Percentiles rank a stretch among this genome's conserved stretches.
phyloP scores from a whole-genome alignment of 2,797 vertebrate genomes.

The Capromys pilorides region DNA sequence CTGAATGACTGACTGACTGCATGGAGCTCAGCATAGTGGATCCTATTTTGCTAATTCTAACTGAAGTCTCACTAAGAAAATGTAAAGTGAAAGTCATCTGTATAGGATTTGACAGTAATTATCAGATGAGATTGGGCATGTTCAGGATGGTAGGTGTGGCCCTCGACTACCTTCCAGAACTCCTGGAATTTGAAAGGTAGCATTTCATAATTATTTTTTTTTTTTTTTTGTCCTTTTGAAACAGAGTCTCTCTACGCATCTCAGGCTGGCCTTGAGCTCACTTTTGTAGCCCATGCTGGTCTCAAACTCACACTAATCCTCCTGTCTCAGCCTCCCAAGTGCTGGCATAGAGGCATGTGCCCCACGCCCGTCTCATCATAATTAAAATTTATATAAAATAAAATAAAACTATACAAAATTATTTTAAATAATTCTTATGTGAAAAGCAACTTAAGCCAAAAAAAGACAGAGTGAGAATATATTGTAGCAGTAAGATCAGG shows the following conservation, averaged over 20 bases:
- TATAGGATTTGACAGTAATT: not conserved
- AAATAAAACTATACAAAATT: not conserved
- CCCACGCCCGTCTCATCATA: too few species aligned
- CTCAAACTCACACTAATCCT: too few species aligned
- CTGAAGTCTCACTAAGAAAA: not conserved
- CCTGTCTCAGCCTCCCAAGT: too few species aligned
- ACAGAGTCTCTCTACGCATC: too few species aligned
- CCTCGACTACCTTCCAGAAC: constrained; percentile 11
- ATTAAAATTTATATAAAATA: not conserved
- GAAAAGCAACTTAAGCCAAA: not conserved
- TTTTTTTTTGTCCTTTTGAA: too few species aligned
- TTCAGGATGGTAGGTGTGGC: too few species aligned
- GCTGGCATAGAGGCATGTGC: too few species aligned
- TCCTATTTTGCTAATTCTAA: not conserved
- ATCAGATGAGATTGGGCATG: not conserved
- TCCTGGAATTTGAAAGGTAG: not conserved
- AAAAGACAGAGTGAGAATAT: not conserved
- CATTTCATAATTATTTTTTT: not conserved
- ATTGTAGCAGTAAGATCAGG: not conserved
- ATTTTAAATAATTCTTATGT: not conserved
- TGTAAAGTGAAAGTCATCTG: not conserved
- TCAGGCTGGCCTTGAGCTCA: too few species aligned
- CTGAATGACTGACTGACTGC: not conserved
- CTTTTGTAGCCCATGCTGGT: too few species aligned
- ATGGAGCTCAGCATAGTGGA: not conserved